Conservation (phyloP, 2,888 invertebrate species). For the Andrena hattorfiana region DNA sequence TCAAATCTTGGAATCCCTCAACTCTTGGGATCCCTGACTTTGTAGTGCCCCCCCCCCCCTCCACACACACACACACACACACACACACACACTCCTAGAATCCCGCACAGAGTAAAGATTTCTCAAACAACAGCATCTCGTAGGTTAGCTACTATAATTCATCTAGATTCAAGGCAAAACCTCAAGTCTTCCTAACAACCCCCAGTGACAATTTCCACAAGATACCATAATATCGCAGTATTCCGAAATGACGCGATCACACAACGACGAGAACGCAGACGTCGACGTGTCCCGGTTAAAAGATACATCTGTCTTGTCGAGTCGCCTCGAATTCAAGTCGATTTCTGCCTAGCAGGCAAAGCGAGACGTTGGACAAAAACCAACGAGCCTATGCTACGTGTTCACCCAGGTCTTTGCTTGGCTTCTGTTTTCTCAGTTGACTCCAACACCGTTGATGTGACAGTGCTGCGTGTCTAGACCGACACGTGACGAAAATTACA, state of each 20-base stretch:
- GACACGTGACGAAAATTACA: background rate
- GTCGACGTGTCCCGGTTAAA: conserved; percentile 9
- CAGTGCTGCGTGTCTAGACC: background rate
- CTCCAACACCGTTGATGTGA: background rate
- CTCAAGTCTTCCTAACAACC: background rate
- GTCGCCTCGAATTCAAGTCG: conserved; percentile 30
- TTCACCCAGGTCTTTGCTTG: conserved; percentile 25
- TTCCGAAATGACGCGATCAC: background rate
- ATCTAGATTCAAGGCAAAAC: no score
- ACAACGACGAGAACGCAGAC: background rate
- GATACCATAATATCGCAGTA: background rate
- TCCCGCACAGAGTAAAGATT: no score
- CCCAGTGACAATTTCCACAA: background rate
- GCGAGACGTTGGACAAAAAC: background rate
- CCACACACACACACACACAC: no score
- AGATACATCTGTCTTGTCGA: conserved; percentile 29
- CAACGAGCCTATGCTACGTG: conserved; percentile 1
- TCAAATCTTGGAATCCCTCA: no score
- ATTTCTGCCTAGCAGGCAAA: conserved; percentile 13
- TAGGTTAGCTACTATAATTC: no score
- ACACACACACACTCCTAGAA: no score
- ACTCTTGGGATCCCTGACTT: no score
- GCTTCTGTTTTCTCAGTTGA: conserved; percentile 1
- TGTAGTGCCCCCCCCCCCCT: no score
- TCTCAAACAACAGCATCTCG: no score